A percentile compares a stretch with the other conserved stretches of the same genome.
These are phyloP conservation scores for Chymomyza amoena DNA, from an alignment of 2,888 invertebrate genomes.

Conservation along the genomic window DNA sequence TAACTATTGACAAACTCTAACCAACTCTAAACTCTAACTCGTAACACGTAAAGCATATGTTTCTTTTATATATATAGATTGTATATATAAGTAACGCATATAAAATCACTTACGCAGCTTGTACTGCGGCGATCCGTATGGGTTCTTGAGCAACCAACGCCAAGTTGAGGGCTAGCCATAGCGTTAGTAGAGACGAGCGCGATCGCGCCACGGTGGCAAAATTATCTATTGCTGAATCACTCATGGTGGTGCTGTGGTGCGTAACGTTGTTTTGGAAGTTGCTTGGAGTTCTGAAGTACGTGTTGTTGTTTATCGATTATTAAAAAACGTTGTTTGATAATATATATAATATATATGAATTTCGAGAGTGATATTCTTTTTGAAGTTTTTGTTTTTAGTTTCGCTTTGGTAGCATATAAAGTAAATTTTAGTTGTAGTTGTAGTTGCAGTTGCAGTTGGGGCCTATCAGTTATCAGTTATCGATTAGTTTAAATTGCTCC, in stretches of 20 bases:
- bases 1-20: too few relatives aligned
- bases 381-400: conserved; percentile 4
- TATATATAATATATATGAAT: conserved; percentile 44
- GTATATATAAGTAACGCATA: too few relatives aligned
- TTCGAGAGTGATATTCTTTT: conserved; percentile 9
- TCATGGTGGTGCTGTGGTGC: conserved; percentile 67
- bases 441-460: conserved; percentile 46
- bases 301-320: conserved; percentile 30
- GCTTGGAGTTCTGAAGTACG: conserved; percentile 5
- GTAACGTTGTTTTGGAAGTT: conserved; percentile 32
- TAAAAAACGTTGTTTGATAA: conserved; percentile 48
- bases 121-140: conserved; percentile 76
- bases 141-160: conserved; percentile 78
- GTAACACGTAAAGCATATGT: too few relatives aligned
- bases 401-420: conserved; percentile 52
- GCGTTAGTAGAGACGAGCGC: conserved; percentile 76
- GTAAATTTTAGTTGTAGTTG: conserved; percentile 59
- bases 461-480: conserved; percentile 33
- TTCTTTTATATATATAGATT: too few relatives aligned
- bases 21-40: too few relatives aligned
- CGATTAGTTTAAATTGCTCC: conserved; percentile 9
- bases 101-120: conserved; percentile 77
- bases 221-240: conserved; percentile 76
- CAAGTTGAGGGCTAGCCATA: conserved; percentile 79
- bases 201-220: conserved; percentile 73